Percentiles rank a stretch among this genome's conserved stretches.
Evolutionary conservation across 1,140 invertebrate species (phyloP).

Genomic region (Trichonephila clavipes): DNA sequence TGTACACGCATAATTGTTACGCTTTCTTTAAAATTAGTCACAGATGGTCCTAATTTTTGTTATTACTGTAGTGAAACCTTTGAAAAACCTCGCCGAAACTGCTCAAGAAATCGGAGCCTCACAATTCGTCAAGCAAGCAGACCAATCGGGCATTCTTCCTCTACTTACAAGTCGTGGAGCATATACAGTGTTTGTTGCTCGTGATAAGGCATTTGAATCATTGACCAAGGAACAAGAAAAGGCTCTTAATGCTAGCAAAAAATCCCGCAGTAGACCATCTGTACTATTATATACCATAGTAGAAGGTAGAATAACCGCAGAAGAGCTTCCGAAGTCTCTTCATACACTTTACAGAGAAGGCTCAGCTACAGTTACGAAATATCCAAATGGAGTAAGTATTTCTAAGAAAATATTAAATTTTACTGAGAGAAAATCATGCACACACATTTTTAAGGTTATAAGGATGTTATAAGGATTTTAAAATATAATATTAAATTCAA

Average conservation of each 20-base stretch:
- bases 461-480: no score
- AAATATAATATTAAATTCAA: no score
- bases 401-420: background rate
- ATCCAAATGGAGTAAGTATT: constrained; percentile 51
- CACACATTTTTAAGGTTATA: no score
- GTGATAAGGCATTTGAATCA: constrained; percentile 6
- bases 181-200: constrained; percentile 58
- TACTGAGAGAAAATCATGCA: no score
- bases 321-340: constrained; percentile 41
- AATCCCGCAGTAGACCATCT: constrained; percentile 36
- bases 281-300: constrained; percentile 48
- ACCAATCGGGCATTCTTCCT: constrained; percentile 43
- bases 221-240: constrained; percentile 62
- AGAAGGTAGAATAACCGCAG: constrained; percentile 35
- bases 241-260: constrained; percentile 26
- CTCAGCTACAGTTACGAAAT: background rate
- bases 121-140: constrained; percentile 31
- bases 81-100: constrained; percentile 51
- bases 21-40: no score
- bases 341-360: constrained; percentile 55
- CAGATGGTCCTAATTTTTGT: background rate
- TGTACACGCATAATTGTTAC: no score
- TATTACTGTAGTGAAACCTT: constrained; percentile 9
- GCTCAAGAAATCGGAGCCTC: constrained; percentile 39
- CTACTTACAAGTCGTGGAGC: constrained; percentile 36